Base-by-base conservation (phyloP, 2,888 invertebrate genomes). In the Sphinx pinastri region DNA sequence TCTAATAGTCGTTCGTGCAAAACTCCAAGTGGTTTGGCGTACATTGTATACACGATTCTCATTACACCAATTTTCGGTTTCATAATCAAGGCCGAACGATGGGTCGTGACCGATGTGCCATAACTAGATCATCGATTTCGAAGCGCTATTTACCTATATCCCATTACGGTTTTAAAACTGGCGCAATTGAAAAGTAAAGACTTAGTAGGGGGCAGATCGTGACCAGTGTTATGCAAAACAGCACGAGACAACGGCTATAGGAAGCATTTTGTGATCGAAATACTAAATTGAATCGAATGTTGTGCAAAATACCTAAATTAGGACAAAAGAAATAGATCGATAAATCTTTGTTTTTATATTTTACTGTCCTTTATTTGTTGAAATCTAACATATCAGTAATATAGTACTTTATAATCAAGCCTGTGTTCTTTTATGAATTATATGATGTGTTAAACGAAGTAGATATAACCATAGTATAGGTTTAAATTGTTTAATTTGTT, bases 151-250 rank as follows among this genome's bases (percentile, higher is more conserved):
- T 86, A 83, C 84, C 84, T 82, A 84, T 82, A 86, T 82, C 82
- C 82, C 83, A 87, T 87, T 88, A 85, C 83, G 81, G 83, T 84
- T 85, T 84, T 79, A 83, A 84, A 89, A 86, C 83, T 80, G 86
- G 81, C 77, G 79, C 87, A 87, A 90, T 89, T 85, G 89, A 86
- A 86, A 81, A 85, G 85, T 89, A 83, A 84, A 84, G 82, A 81
- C 80, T 81, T 79, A 76, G 78, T 79, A 79, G 84, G 83, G 83
- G 77, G 71, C 71, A 76, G 81, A 77, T 92, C 93, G 93, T 92
- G 92, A 91, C 85, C 75, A 79, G 73, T 73, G 79, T 91, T 91
- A 91, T 92, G 93, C 91, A 91, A 93, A 93, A 85, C 59, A 67
- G 19, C 78, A 78, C 81, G 78, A 83, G 81, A 80, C 77, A 79